Evolutionary conservation across 2,888 invertebrate genomes (phyloP).

Genomic region (Maniola hyperantus): DNA sequence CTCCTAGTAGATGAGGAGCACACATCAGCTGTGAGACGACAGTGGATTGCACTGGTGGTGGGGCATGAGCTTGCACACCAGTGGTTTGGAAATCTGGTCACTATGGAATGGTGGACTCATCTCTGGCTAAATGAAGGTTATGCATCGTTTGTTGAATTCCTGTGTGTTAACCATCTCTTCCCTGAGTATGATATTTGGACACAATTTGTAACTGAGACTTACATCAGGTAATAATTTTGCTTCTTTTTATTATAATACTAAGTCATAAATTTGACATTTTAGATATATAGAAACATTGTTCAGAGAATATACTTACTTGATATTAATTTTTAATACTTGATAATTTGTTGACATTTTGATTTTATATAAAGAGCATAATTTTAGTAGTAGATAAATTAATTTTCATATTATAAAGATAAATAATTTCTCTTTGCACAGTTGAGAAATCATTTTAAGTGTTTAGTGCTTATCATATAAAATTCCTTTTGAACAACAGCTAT

Average conservation of each 20-base stretch:
- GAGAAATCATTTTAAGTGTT: too few relatives aligned
- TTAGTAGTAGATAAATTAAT: too few relatives aligned
- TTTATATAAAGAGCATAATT: too few relatives aligned
- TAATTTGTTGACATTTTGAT: too few relatives aligned
- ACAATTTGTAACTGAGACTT: slow-evolving; percentile 95
- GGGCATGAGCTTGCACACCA: slow-evolving; percentile 98
- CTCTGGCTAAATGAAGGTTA: slow-evolving; percentile 98
- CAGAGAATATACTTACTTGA: too few relatives aligned
- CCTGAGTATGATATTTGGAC: slow-evolving; percentile 99
- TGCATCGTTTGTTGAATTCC: slow-evolving; percentile 97
- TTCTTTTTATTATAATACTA: background rate
- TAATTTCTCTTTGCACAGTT: too few relatives aligned
- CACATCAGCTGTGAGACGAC: slow-evolving; percentile 92
- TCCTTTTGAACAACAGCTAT: background rate
- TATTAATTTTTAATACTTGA: too few relatives aligned
- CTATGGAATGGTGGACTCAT: slow-evolving; percentile 99
- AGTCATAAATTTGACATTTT: too few relatives aligned
- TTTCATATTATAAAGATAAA: too few relatives aligned
- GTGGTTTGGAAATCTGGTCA: slow-evolving; percentile 99
- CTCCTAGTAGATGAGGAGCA: slow-evolving; percentile 95
- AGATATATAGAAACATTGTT: too few relatives aligned
- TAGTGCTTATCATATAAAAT: too few relatives aligned
- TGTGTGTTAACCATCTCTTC: slow-evolving; percentile 95
- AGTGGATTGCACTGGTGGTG: slow-evolving; percentile 93
- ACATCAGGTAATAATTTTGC: slow-evolving; percentile 79